Evolutionary conservation across 2,797 vertebrate species (phyloP), one percentile per base, ranked within the genome.

Genomic region (Intellagama lesueurii): DNA sequence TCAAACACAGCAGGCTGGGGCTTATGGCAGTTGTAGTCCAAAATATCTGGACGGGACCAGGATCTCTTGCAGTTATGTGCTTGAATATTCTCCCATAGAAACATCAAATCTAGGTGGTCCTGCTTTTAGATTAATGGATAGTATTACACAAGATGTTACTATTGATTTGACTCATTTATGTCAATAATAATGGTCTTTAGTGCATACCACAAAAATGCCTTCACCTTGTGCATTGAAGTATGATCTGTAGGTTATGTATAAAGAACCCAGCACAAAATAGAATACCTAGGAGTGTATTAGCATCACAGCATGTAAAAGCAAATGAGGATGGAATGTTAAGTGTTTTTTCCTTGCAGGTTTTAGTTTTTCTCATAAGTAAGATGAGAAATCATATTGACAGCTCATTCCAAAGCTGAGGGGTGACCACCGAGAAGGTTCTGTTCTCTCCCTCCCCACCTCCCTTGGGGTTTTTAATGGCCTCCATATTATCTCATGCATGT

Each of bases 131-230:
- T 82, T 83, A 80, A 90, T 89, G 86, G 82, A 90, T 32, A 86
- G 72, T 44, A 73, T 17, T 79, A 19, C 88, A 2, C 85, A 66
- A 85, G 11, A 87, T 22, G 19, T 44, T 40, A 64, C 1, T 28
- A 85, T 32, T 91, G 28, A 79, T 91, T 92, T 90, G 4, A 86
- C 35, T 90, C 78, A 85, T 75, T 88, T 69, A 44, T 79, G 66
- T 24, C 11, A 77, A 35, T 79, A 85, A 80, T 8, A 81, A 84
- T 9, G 7, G 35, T 0, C 70, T 86, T 44, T 52, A 70, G 28
- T 75, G 90, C 69, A 56, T 24, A 80, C 82, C 87, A 88, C 22
- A 94, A 8, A 0, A 66, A 77, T 66, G 87, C 66, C 83, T 86
- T 82, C 77, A 79, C 81, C 83, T 89, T 19, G 44, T 86, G 12